These are phyloP conservation scores for Paelopatides confundens DNA, from an alignment of 53 echinoderm and acorn worm species.

Conservation along the genomic window DNA sequence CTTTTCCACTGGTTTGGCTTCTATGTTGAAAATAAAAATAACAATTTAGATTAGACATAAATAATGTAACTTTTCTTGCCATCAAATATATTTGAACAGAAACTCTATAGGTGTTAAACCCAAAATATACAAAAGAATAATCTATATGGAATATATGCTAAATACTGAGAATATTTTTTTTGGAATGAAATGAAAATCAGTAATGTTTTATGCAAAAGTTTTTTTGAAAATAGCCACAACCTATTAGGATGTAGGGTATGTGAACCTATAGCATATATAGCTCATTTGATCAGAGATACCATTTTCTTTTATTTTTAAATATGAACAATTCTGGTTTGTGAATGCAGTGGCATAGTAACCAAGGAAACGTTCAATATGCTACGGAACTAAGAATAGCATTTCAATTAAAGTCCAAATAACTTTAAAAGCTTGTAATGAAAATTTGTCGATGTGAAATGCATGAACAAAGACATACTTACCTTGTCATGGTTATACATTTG, in stretches of 20 bases:
- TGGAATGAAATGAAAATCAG: background rate
- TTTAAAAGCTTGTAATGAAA: too few relatives aligned
- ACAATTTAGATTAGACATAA: too few relatives aligned
- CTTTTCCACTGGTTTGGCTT: slow-evolving; percentile 48
- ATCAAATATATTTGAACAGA: background rate
- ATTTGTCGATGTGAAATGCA: too few relatives aligned
- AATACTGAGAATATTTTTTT: background rate
- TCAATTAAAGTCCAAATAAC: too few relatives aligned
- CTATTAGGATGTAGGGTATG: background rate
- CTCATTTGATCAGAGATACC: too few relatives aligned
- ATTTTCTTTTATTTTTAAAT: too few relatives aligned
- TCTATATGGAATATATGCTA: background rate
- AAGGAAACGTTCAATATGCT: too few relatives aligned
- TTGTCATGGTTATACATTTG: background rate
- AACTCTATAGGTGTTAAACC: background rate
- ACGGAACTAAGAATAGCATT: too few relatives aligned
- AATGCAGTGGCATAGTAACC: background rate
- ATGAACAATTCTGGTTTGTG: background rate
- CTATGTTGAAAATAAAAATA: background rate
- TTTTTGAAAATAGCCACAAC: background rate
- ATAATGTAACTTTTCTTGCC: too few relatives aligned
- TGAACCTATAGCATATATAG: too few relatives aligned
- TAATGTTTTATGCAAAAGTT: background rate
- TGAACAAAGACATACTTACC: background rate
- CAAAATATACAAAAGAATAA: too few relatives aligned